Evolutionary conservation across 2,113 vertebrate genomes (phyloP).

Genomic region (Pluvianellus socialis): DNA sequence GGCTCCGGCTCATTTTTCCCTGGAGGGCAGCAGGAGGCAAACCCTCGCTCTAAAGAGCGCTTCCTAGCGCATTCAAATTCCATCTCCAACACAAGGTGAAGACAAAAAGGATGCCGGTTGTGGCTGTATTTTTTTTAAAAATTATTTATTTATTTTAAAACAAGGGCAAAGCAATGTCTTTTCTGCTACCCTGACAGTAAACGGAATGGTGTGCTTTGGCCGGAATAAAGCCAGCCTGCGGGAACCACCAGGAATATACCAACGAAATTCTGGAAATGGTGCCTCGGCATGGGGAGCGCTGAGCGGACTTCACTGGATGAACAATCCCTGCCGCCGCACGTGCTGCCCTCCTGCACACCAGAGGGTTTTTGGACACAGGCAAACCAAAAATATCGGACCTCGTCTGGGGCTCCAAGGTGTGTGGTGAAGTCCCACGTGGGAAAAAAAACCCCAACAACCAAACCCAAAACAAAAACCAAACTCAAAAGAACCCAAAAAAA

Average conservation of each 20-base stretch:
- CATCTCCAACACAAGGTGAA: accelerated
- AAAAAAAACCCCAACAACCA: no score
- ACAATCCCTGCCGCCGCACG: no score
- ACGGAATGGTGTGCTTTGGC: accelerated
- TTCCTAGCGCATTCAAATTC: not conserved
- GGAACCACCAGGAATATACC: not conserved
- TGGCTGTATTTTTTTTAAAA: not conserved
- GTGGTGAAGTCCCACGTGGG: no score
- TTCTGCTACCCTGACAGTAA: not conserved
- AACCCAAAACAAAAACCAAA: no score
- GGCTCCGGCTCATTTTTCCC: accelerated
- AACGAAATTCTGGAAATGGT: no score
- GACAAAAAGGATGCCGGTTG: not conserved
- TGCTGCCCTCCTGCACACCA: no score
- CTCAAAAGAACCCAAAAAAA: no score
- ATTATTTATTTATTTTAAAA: not conserved
- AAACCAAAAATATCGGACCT: no score
- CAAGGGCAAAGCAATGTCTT: not conserved
- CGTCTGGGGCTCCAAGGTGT: no score
- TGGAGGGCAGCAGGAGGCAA: not conserved
- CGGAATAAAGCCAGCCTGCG: not conserved
- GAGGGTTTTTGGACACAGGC: no score
- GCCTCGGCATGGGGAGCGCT: accelerated
- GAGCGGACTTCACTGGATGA: no score
- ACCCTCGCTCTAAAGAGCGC: not conserved